Evolutionary conservation across 2,888 invertebrate genomes (phyloP), one percentile per base, ranked within the genome.

Genomic region (Cephonodes hylas): DNA sequence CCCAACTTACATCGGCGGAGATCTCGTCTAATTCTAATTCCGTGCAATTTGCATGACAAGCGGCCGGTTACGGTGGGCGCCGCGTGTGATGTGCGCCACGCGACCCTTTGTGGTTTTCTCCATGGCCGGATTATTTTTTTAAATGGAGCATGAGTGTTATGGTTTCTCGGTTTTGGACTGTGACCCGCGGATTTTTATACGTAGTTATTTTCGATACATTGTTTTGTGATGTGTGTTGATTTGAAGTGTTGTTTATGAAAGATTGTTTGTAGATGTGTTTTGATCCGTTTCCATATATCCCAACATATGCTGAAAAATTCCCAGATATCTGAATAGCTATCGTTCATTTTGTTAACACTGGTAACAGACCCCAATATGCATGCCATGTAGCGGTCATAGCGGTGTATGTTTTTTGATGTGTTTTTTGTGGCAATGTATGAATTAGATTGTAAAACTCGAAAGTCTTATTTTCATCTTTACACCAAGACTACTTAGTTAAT

Each of bases 21-120:
- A 18, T 25, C 23, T 48, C 15, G 4, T n/a, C 38, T 25, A 42
- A 38, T 60, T 60, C 34, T n/a, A 18, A 27, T 27, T 25, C 42
- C 31, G 31, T 45, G 22, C 10, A 60, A 60, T 60, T 60, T 60
- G 25, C 34, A 60, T 23, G 23, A 60, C 48, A 60, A 48, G 46
- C 38, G 25, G 15, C 10, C 42, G 13, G 34, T 1, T 1, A 27
- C 25, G 20, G 22, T 3, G 23, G 25, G 15, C 25, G 7, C 15
- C 48, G 48, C 6, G n/a, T n/a, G n/a, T n/a, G n/a, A n/a, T n/a
- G n/a, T 7, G 3, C n/a, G 23, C 18, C 45, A 20, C 46, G 42
- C 46, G 58, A 42, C 46, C 62, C 42, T 38, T 46, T 58, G 62
- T 42, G 62, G 62, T 42, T 62, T 60, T n/a, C 53, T 42, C 58